These are phyloP conservation scores for Diloba caeruleocephala DNA, from an alignment of 2,888 invertebrate genomes.

Conservation along the genomic window DNA sequence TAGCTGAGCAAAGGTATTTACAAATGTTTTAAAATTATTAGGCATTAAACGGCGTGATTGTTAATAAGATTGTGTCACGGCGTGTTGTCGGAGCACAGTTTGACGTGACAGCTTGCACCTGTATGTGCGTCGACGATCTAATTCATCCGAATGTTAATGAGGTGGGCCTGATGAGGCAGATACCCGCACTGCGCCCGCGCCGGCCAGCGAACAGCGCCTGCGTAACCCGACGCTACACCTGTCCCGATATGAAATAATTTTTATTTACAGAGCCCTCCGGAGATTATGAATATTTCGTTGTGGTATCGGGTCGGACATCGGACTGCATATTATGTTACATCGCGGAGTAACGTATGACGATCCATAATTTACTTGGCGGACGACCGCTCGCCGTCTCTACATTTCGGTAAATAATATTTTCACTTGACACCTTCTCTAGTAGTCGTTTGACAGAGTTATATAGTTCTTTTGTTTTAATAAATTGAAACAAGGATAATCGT, in stretches of 20 bases:
- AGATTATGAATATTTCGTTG: conserved; percentile 83
- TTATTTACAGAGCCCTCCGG: conserved; percentile 84
- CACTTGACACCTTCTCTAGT: conserved; percentile 70
- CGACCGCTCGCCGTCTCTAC: conserved; percentile 49
- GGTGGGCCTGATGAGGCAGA: conserved; percentile 34
- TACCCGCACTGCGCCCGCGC: conserved; percentile 45
- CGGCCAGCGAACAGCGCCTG: conserved; percentile 37
- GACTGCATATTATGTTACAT: conserved; percentile 82
- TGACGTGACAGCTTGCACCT: conserved; percentile 80
- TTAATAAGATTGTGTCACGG: conserved; percentile 78
- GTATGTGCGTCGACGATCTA: conserved; percentile 70
- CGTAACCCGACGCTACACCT: conserved; percentile 86
- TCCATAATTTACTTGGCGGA: conserved; percentile 72
- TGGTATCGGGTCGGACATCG: conserved; percentile 77
- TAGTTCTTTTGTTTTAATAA: conserved; percentile 47
- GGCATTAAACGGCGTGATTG: conserved; percentile 75
- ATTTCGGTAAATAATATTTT: conserved; percentile 63
- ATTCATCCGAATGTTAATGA: conserved; percentile 84
- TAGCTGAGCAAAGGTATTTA: conserved; percentile 48
- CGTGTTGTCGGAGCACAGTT: conserved; percentile 63
- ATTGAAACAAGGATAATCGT: conserved; percentile 36
- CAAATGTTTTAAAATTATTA: conserved; percentile 67
- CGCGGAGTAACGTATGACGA: conserved; percentile 71
- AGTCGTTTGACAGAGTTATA: conserved; percentile 61
- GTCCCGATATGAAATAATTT: conserved; percentile 83